Evolutionary conservation across 2,888 invertebrate species (phyloP).

Genomic region (Melieria picta): DNA sequence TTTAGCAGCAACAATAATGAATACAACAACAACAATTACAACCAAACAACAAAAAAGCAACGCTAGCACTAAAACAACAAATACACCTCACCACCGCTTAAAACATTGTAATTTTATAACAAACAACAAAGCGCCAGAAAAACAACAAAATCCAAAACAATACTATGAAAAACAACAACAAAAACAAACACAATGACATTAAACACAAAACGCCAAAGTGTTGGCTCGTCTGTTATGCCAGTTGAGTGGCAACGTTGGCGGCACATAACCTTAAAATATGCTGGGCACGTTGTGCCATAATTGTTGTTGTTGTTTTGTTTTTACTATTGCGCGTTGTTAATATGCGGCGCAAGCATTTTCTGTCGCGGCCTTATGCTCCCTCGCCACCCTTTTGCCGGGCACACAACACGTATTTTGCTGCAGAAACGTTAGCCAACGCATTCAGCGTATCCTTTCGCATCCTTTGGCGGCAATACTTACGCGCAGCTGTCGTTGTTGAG

Average conservation of each 20-base stretch:
- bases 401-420: neutral
- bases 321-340: neutral
- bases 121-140: neutral
- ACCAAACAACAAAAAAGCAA: neutral
- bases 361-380: neutral
- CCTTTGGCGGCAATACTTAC: neutral
- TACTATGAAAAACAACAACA: neutral
- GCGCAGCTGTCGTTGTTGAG: neutral
- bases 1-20: neutral
- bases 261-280: slow-evolving; percentile 19
- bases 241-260: neutral
- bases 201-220: neutral
- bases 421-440: slow-evolving; percentile 2
- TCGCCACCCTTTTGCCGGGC: neutral
- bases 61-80: neutral
- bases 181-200: neutral
- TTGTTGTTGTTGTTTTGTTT: slow-evolving; percentile 11
- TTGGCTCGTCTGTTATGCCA: too few species aligned
- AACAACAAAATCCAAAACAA: slow-evolving; percentile 7
- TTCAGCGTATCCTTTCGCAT: neutral
- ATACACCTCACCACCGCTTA: slow-evolving; percentile 14
- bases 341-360: neutral
- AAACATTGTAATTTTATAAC: slow-evolving; percentile 32
- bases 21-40: slow-evolving; percentile 5
- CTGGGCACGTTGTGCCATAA: slow-evolving; percentile 20